Percentiles rank a stretch among this genome's conserved stretches.
Conservation (phyloP, 2,888 invertebrate genomes). For the Drosophila falleni region DNA sequence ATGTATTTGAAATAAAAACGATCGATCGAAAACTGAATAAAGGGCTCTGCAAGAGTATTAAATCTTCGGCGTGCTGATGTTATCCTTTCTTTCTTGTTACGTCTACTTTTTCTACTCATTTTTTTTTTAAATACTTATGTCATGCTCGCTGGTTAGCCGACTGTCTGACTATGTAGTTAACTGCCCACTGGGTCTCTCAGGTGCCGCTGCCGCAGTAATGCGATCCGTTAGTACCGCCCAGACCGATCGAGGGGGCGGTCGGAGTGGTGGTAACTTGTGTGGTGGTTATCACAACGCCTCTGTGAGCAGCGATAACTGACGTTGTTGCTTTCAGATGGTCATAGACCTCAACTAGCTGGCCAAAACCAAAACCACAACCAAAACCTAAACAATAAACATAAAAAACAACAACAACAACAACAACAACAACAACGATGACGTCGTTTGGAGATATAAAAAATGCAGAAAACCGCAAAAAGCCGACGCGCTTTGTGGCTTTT, state of each 20-base stretch:
- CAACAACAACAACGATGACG: conserved; percentile 26
- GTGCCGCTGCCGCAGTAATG: conserved; percentile 43
- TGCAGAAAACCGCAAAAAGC: conserved; percentile 54
- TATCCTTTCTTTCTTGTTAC: background rate
- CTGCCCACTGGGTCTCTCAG: conserved; percentile 59
- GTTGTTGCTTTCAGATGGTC: conserved; percentile 48
- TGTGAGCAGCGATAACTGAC: conserved; percentile 46
- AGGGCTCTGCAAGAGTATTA: background rate
- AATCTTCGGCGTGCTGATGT: background rate
- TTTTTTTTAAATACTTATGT: conserved; percentile 46
- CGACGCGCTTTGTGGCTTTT: conserved; percentile 67
- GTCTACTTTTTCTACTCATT: conserved; percentile 3
- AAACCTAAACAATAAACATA: conserved; percentile 48
- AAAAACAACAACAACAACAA: conserved; percentile 13
- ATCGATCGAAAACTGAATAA: background rate
- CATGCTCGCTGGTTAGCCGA: conserved; percentile 50
- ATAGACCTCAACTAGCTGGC: conserved; percentile 52
- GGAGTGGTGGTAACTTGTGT: conserved; percentile 26
- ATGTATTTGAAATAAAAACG: too few species aligned
- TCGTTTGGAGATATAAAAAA: conserved; percentile 32
- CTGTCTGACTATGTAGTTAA: conserved; percentile 47
- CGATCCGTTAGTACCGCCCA: conserved; percentile 51
- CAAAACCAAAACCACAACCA: conserved; percentile 20
- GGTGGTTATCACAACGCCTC: conserved; percentile 40
- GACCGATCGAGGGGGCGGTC: conserved; percentile 23